Evolutionary conservation across 2,888 invertebrate genomes (phyloP).

Genomic region (Pheosia gnoma): DNA sequence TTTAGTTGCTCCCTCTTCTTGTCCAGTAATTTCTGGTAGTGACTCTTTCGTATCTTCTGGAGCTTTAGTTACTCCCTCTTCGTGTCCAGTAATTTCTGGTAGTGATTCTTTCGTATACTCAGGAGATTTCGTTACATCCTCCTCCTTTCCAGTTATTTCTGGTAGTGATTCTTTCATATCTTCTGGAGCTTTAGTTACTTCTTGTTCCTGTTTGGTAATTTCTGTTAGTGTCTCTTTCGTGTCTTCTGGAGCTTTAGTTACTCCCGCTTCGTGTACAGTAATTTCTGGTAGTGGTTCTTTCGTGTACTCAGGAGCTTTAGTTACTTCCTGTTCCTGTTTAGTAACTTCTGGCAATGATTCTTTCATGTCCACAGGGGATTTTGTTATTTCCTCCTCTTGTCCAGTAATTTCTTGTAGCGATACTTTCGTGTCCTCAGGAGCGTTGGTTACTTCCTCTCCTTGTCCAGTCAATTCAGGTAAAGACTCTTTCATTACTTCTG

Average conservation of each 20-base stretch:
- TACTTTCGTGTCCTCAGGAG: background rate
- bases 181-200: background rate
- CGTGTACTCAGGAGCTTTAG: background rate
- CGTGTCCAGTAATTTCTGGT: background rate
- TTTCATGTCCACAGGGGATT: background rate
- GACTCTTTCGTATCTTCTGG: background rate
- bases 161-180: slow-evolving; percentile 4
- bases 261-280: background rate
- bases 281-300: background rate
- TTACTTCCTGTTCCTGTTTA: background rate
- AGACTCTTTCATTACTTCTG: background rate
- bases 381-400: background rate
- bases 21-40: background rate
- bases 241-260: slow-evolving; percentile 9
- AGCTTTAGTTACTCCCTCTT: slow-evolving; percentile 9
- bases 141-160: background rate
- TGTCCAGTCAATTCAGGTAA: background rate
- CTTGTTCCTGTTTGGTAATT: background rate
- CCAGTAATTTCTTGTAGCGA: background rate
- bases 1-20: background rate
- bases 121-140: background rate
- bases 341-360: background rate
- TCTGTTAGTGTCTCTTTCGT: background rate
- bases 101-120: slow-evolving; percentile 1
- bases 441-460: background rate